A percentile compares a stretch with the other conserved stretches of the same genome.
phyloP scores from a whole-genome alignment of 2,113 vertebrate species.

The Cranoglanis bouderius region DNA sequence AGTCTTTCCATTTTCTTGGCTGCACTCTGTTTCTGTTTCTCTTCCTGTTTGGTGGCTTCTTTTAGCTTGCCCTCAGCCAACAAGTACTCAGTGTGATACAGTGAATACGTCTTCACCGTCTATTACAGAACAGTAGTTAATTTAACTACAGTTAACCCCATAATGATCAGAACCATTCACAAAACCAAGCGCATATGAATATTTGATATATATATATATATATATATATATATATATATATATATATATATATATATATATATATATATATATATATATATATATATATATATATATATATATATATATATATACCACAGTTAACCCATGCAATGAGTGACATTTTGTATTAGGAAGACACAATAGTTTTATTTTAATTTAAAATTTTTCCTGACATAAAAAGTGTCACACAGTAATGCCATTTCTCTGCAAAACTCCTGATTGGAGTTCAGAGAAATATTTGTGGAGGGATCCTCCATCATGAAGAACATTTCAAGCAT shows the following conservation, averaged over 20 bases:
- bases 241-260: neutral
- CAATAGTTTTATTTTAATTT: neutral
- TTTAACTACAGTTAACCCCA: neutral
- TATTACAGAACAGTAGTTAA: constrained; percentile 54
- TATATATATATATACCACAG: no score
- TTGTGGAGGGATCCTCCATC: neutral
- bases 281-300: neutral
- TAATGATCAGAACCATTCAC: no score
- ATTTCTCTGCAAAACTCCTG: neutral
- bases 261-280: neutral
- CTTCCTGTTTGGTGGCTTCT: constrained; percentile 83
- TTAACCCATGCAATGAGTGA: neutral
- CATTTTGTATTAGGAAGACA: neutral
- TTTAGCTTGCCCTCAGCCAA: constrained; percentile 82
- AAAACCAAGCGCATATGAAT: neutral
- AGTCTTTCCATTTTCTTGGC: constrained; percentile 83
- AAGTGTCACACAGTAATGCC: neutral
- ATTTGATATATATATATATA: neutral
- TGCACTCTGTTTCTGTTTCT: constrained; percentile 79
- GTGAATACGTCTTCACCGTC: constrained; percentile 84
- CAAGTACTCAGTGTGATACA: constrained; percentile 78
- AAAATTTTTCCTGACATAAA: neutral
- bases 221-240: neutral
- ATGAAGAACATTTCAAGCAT: neutral
- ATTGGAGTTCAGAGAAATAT: neutral